Evolutionary conservation across 92 coral and sea anemone genomes (phyloP), one percentile per base, ranked within the genome.

Genomic region (Siderastrea siderea): DNA sequence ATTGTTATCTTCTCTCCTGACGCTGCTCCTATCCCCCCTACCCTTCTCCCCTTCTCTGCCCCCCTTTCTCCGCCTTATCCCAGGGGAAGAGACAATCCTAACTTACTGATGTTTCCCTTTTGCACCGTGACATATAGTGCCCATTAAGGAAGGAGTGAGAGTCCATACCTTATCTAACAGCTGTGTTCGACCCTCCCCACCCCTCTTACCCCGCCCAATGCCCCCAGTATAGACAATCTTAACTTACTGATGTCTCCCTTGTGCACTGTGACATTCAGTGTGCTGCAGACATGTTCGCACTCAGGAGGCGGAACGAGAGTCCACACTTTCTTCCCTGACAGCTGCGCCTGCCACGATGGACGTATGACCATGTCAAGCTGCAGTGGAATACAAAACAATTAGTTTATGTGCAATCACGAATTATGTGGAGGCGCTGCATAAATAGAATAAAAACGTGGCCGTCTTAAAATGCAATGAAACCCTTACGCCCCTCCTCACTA

Each of bases 291-390:
- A 85, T 87, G 91, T 83, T 98, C 99, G 74, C 99, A 98, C 87
- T 98, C 99, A 2, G 98, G 96, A 6, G 99, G 99, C 16, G 99
- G 99, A 26, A 92, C 84, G 6, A 98, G 95, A 0, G 94, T 92
- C 99, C 99, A 98, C 55, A 90, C 94, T 73, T 98, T 98, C 80
- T 78, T 86, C 7, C 99, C 99, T 6, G 98, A 95, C 45, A 98
- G 74, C 89, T 98, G 99, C 38, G 99, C 99, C 81, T 98, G 99
- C 99, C 99, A 98, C 1, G 99, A 98, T 7, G 99, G 99, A 47
- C 99, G 91, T 50, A 91, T 89, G 48, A 98, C 99, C 90, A 87
- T 92, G 88, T 98, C 99, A 90, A 98, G 77, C 99, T 98, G 43
- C 3, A 80, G n/a, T 72, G 9, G 1, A 3, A 43, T n/a, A 48